Evolutionary conservation across 2,797 vertebrate genomes (phyloP).

Genomic region (Trematomus bernacchii): DNA sequence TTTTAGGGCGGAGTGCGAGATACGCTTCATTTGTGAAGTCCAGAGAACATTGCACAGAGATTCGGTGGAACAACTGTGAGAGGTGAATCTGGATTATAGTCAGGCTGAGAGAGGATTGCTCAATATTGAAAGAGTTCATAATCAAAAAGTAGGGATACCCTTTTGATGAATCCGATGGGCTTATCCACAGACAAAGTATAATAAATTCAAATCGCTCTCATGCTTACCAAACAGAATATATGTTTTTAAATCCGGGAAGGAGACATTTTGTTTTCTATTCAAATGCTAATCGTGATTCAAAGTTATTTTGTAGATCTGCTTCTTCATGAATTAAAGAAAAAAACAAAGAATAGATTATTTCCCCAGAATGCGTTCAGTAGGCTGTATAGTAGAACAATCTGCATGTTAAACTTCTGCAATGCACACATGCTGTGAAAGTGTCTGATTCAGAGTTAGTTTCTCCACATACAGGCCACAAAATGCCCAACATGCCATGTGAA

Average conservation of each 20-base stretch:
- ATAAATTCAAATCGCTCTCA: slow-evolving; percentile 62
- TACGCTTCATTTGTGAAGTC: slow-evolving; percentile 36
- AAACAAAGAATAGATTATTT: slow-evolving; percentile 21
- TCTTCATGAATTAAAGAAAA: slow-evolving; percentile 40
- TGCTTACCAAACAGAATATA: slow-evolving; percentile 65
- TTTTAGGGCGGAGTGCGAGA: slow-evolving; percentile 27
- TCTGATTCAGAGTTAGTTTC: neutral
- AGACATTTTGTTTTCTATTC: slow-evolving; percentile 49
- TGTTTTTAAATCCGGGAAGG: slow-evolving; percentile 56
- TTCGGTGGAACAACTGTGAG: slow-evolving; percentile 24
- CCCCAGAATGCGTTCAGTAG: neutral
- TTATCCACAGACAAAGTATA: slow-evolving; percentile 55
- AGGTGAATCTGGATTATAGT: slow-evolving; percentile 56
- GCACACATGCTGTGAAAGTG: neutral
- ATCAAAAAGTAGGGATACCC: slow-evolving; percentile 56
- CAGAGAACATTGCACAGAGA: slow-evolving; percentile 15
- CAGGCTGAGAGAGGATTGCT: slow-evolving; percentile 32
- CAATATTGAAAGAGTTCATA: slow-evolving; percentile 49
- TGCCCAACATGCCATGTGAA: slow-evolving; percentile 4
- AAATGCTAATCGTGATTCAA: slow-evolving; percentile 53
- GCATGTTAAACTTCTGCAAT: slow-evolving; percentile 12
- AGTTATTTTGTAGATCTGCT: slow-evolving; percentile 19
- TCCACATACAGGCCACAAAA: slow-evolving; percentile 10
- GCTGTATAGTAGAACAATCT: neutral
- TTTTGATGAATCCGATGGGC: slow-evolving; percentile 63